Base-by-base conservation (phyloP, 2,888 invertebrate species). In the Chrysolina americana region DNA sequence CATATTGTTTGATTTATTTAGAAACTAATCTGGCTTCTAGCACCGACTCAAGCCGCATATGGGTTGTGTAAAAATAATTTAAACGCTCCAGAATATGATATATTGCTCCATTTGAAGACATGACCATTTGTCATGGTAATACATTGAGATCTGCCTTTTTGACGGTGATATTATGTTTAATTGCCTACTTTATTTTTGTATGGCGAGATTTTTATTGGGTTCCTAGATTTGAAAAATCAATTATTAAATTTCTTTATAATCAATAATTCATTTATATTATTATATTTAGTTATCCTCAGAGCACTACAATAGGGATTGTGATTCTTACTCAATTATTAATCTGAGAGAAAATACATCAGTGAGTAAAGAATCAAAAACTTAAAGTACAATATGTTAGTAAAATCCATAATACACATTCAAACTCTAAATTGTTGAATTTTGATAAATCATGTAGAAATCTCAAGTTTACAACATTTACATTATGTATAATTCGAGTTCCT, bases 111-210 rank as follows among this genome's bases (percentile, higher is more conserved):
- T 70, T 70, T 65, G 64, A 65, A 65, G 71, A 73, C 70, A 50
- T 41, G 41, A 63, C 68, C 72, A 74, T 77, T 75, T 71, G 74
- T 75, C 72, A 68, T 66, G 63, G 73, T 74, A 68, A 70, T 59
- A 65, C 23, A 53, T 59, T 41, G 50, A 66, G 62, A 66, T 68
- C 53, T 73, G 64, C 73, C 71, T 70, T 77, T 69, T 71, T 70
- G 71, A 74, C 65, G 70, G 75, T 50, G 74, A 70, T 75, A 76
- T 74, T 73, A 76, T 70, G 68, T 72, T 75, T 72, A 77, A 75
- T 77, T 75, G 71, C 41, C 15, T 15, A 56, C 53, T 53, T 53
- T 41, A 68, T 68, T 48, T 19, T 21, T 50, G 41, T 53, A 53
- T 41, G 17, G 56, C 48, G 15, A 41, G 53, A 41, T 41, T 68